Percentiles rank a stretch among this genome's conserved stretches.
Conservation (phyloP, 2,888 invertebrate genomes). For the Aleiodes alternator region DNA sequence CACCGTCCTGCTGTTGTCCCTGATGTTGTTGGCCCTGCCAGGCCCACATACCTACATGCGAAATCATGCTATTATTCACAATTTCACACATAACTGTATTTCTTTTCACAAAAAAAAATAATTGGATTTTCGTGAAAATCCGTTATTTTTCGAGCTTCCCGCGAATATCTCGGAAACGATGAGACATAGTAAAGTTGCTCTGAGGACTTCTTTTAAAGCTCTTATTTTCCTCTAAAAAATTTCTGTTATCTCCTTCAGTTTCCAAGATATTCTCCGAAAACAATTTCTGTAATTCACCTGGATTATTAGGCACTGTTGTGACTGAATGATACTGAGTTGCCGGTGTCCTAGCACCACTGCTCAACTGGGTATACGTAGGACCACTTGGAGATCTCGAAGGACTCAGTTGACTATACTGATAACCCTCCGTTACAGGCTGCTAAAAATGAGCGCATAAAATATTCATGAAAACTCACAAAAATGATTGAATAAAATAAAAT, state of each 20-base stretch:
- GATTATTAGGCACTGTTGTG: constrained; percentile 74
- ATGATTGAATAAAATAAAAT: neutral
- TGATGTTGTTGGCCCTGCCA: constrained; percentile 80
- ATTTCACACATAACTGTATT: no score
- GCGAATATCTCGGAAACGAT: no score
- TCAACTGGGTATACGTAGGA: constrained; percentile 87
- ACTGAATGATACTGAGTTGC: constrained; percentile 77
- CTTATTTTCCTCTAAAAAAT: no score
- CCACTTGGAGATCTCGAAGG: constrained; percentile 90
- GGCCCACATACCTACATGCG: constrained; percentile 84
- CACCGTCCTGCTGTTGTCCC: constrained; percentile 69
- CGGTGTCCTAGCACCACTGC: constrained; percentile 80
- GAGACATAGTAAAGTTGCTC: no score
- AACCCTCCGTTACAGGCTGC: constrained; percentile 83
- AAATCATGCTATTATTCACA: neutral
- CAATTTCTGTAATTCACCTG: constrained; percentile 62
- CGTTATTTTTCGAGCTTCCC: no score
- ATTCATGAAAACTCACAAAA: neutral
- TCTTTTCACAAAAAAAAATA: neutral
- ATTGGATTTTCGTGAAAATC: neutral
- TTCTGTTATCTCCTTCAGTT: no score
- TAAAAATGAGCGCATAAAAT: constrained; percentile 63
- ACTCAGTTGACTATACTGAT: constrained; percentile 85
- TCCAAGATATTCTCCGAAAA: no score
- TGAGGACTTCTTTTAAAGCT: no score